A percentile compares a stretch with the other conserved stretches of the same genome.
Conservation (phyloP, 2,113 vertebrate genomes). For the Trinectes maculatus region DNA sequence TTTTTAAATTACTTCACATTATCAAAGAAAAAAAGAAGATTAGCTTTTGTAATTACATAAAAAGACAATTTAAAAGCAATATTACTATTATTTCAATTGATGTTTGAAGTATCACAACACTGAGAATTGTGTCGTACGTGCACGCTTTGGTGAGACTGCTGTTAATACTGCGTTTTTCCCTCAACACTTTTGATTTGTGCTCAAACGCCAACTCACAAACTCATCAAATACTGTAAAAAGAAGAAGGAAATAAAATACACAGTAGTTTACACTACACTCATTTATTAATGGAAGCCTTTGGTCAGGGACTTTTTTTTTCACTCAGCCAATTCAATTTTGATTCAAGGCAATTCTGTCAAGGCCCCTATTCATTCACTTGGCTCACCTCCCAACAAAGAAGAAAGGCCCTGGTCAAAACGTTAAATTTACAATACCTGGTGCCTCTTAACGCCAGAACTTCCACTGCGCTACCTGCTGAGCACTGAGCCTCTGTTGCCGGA, state of each 20-base stretch:
- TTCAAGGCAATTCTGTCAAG: slow-evolving; percentile 12
- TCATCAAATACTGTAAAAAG: background rate
- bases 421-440: background rate
- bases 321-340: background rate
- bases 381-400: background rate
- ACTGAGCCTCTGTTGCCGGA: background rate
- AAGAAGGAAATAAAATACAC: background rate
- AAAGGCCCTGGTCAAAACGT: slow-evolving; percentile 3
- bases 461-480: background rate
- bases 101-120: too few species aligned
- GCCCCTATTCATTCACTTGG: background rate
- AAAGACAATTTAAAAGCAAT: background rate
- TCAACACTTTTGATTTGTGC: background rate
- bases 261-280: background rate
- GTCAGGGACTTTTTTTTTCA: background rate
- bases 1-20: background rate
- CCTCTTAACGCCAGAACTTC: background rate
- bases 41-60: background rate
- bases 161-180: too few species aligned
- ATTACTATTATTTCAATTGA: too few species aligned
- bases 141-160: too few species aligned
- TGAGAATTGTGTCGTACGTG: too few species aligned
- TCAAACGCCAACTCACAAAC: background rate
- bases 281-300: background rate
- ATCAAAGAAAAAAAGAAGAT: background rate